A percentile compares a stretch with the other conserved stretches of the same genome.
phyloP scores from a whole-genome alignment of 2,113 vertebrate species.

The Myanophis thanlyinensis region DNA sequence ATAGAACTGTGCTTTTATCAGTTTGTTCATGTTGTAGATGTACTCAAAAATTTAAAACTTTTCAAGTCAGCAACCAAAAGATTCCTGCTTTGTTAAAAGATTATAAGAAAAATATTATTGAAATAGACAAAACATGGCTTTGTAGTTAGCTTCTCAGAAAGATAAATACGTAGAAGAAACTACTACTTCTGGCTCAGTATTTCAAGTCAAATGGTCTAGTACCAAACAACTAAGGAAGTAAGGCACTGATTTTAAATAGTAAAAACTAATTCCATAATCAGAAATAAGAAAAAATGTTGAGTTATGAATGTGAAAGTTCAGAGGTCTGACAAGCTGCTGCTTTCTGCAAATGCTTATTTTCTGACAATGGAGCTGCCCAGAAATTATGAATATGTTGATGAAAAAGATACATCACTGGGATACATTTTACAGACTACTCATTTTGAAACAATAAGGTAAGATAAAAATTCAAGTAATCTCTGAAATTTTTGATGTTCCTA shows the following conservation, averaged over 20 bases:
- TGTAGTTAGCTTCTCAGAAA: background rate
- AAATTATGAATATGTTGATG: background rate
- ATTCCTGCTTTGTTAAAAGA: background rate
- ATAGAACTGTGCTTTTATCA: background rate
- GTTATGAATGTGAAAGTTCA: accelerated
- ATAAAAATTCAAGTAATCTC: background rate
- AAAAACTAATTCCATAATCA: constrained; percentile 24
- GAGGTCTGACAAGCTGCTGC: background rate
- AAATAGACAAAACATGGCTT: background rate
- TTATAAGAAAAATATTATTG: background rate
- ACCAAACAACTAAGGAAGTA: background rate
- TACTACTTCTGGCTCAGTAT: constrained; percentile 9
- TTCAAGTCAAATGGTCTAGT: constrained; percentile 12
- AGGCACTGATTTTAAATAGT: constrained; percentile 40
- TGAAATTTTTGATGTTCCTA: background rate
- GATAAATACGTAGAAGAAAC: background rate
- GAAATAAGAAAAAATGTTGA: constrained; percentile 14
- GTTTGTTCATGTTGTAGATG: background rate
- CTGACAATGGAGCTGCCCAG: background rate
- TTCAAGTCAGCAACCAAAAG: background rate
- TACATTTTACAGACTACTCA: background rate
- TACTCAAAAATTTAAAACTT: background rate
- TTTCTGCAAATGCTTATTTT: accelerated
- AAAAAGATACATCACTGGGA: background rate
- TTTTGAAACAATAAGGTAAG: background rate